phyloP scores from a whole-genome alignment of 1,140 invertebrate genomes.

The Neodiprion lecontei region DNA sequence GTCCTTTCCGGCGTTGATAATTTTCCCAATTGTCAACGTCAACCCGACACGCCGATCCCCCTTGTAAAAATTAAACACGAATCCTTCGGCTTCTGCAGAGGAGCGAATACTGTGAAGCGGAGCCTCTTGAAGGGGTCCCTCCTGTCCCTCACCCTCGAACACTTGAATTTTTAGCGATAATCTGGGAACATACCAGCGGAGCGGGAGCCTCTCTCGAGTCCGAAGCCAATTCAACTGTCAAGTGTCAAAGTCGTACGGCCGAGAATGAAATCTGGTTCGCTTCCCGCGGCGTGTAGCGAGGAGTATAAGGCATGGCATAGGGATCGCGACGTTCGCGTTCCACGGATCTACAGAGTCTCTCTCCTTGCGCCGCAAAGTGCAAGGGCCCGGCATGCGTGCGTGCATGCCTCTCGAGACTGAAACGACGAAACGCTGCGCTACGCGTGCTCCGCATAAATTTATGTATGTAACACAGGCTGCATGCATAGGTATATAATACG shows the following conservation, averaged over 20 bases:
- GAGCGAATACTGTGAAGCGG: too few relatives aligned
- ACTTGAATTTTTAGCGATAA: not conserved
- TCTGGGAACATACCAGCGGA: not conserved
- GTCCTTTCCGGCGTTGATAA: too few relatives aligned
- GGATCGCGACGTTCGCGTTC: not conserved
- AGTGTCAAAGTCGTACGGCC: not conserved
- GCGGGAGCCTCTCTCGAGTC: not conserved
- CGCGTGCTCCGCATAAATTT: not conserved
- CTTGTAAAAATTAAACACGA: too few relatives aligned
- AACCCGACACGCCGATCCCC: too few relatives aligned
- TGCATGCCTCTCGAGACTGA: not conserved
- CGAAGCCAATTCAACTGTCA: constrained; percentile 5
- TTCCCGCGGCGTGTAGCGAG: not conserved
- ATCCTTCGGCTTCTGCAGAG: too few relatives aligned
- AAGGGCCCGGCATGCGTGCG: not conserved
- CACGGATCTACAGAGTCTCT: not conserved
- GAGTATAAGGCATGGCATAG: not conserved
- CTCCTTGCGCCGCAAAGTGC: not conserved
- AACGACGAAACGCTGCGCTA: not conserved
- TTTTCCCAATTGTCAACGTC: too few relatives aligned
- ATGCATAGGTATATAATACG: not conserved
- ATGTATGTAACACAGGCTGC: not conserved
- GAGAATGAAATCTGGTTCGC: constrained; percentile 1
- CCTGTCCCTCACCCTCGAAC: too few relatives aligned
- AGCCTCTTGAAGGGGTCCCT: too few relatives aligned